Conservation (phyloP, 1,140 invertebrate genomes). For the Euura lappo region DNA sequence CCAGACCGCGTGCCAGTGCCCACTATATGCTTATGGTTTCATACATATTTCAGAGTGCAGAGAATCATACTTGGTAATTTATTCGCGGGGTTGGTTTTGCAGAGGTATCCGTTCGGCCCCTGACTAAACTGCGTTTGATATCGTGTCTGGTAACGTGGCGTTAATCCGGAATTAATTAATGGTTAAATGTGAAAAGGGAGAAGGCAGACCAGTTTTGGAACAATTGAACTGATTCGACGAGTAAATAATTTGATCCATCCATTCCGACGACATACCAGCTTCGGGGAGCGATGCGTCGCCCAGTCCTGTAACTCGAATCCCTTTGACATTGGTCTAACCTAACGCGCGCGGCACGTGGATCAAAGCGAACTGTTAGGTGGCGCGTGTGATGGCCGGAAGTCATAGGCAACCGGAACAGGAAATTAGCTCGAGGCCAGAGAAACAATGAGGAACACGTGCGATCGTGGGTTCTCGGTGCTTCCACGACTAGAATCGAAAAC, state of each 20-base stretch:
- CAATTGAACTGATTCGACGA: too few species aligned
- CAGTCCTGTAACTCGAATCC: too few species aligned
- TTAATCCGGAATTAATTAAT: too few species aligned
- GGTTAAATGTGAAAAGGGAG: too few species aligned
- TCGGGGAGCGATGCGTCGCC: background rate
- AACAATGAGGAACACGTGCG: slow-evolving; percentile 35
- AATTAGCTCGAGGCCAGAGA: slow-evolving; percentile 46
- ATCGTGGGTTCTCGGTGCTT: too few species aligned
- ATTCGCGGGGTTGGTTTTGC: slow-evolving; percentile 22
- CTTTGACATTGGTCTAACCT: too few species aligned
- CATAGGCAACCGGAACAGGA: slow-evolving; percentile 50
- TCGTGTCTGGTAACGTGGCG: background rate
- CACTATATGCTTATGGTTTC: slow-evolving; percentile 45
- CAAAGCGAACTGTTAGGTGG: slow-evolving; percentile 8
- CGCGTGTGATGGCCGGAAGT: slow-evolving; percentile 43
- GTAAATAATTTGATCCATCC: too few species aligned
- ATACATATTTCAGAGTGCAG: slow-evolving; percentile 50
- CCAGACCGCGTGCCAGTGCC: slow-evolving; percentile 25
- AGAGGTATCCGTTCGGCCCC: background rate
- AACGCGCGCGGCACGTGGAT: slow-evolving; percentile 11
- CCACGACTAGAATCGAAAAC: too few species aligned
- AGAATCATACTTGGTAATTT: slow-evolving; percentile 53
- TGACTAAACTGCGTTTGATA: slow-evolving; percentile 5
- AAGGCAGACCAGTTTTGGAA: too few species aligned
- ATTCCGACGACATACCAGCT: background rate